phyloP scores from a whole-genome alignment of 2,888 invertebrate genomes.

The Achlya flavicornis region DNA sequence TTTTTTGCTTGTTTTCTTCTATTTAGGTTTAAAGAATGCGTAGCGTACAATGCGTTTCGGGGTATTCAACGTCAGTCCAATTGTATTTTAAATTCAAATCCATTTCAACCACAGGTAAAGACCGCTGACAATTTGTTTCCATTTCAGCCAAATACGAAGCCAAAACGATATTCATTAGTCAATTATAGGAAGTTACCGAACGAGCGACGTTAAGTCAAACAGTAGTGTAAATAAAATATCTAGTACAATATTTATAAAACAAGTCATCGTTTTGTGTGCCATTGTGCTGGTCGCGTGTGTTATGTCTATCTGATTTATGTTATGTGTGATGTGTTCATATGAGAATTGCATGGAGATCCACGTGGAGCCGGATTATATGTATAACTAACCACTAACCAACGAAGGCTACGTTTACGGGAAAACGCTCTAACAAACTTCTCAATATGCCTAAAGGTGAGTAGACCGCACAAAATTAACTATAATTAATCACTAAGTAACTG shows the following conservation, averaged over 20 bases:
- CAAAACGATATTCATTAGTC: slow-evolving; percentile 49
- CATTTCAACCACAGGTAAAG: neutral
- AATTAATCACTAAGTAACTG: slow-evolving; percentile 2
- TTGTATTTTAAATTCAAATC: slow-evolving; percentile 5
- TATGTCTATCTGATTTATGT: slow-evolving; percentile 40
- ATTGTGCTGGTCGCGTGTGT: slow-evolving; percentile 37
- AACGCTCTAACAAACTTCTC: slow-evolving; percentile 38
- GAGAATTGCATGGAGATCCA: slow-evolving; percentile 56
- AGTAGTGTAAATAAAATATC: slow-evolving; percentile 26
- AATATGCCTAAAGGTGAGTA: slow-evolving; percentile 74
- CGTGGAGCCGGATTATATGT: slow-evolving; percentile 44
- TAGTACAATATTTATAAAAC: slow-evolving; percentile 31
- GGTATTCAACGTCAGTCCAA: slow-evolving; percentile 11
- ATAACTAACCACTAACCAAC: slow-evolving; percentile 56
- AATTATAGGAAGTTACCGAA: slow-evolving; percentile 45
- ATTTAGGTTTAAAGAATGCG: neutral
- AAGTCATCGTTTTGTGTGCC: slow-evolving; percentile 36
- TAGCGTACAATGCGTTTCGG: neutral
- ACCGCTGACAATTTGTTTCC: slow-evolving; percentile 4
- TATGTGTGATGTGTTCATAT: slow-evolving; percentile 59
- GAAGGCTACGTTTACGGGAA: slow-evolving; percentile 46
- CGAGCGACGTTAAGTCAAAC: slow-evolving; percentile 37
- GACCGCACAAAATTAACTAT: slow-evolving; percentile 1
- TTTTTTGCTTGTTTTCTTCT: neutral
- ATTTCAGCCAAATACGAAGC: slow-evolving; percentile 60